Base-by-base conservation (phyloP, 2,888 invertebrate species). In the Drosophila ustulata region DNA sequence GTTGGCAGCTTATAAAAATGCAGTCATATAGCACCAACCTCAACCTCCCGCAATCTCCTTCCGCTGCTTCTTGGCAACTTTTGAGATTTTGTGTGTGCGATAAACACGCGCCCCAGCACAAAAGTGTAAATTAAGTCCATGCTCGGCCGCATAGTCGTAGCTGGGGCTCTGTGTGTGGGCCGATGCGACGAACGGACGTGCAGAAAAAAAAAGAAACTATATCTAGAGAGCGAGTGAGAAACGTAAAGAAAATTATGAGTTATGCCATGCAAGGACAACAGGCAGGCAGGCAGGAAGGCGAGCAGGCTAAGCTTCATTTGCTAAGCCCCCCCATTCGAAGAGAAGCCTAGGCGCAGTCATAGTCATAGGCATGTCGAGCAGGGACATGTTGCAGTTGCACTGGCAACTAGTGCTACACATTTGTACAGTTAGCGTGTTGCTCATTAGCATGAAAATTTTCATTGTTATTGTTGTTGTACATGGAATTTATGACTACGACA, bases 1-100 rank as follows among this genome's bases (percentile, higher is more conserved):
- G 90, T 90, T 91, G 86, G 83, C 88, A 88, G 82, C 90, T 89
- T 91, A 89, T 90, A 90, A 91, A 87, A 84, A 78, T 83, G 75
- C 83, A 86, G 70, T 69, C 82, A 81, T 74, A 81, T 77, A 77
- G 80, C 85, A 75, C 74, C 73, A 56, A 51, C 46, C 5, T 18
- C 41, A n/a, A 23, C 58, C 53, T 39, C 39, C 18, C 55, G n/a
- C 50, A 39, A 26, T 28, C 56, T 58, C 39, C 28, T 32, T 25
- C 52, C n/a, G 30, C 43, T 18, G 30, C 43, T 55, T 13, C 55
- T 43, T 55, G 30, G 81, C 67, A 88, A 89, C 71, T 71, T 88
- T 80, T 58, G 69, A 89, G 89, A 89, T 86, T 87, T 88, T 78
- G 72, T 89, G 84, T 73, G 72, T 66, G 87, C 84, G 86, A 86